Base-by-base conservation (phyloP, 23 tunicate species). In the Styela clava region DNA sequence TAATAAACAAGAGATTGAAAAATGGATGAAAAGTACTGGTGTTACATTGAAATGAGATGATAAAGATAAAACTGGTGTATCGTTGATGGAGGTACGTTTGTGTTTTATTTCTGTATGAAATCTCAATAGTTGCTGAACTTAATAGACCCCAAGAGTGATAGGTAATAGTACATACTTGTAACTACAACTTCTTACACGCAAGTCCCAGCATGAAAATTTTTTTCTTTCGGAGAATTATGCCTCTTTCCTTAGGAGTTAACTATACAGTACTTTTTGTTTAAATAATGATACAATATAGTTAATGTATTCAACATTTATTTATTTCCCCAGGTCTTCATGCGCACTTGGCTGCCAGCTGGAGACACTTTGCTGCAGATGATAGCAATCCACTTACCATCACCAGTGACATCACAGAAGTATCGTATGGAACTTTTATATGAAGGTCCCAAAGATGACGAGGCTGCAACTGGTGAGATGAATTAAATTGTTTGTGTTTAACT, bases 341-440 rank as follows among this genome's bases (percentile, higher is more conserved):
- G 99, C 35, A 89, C 87, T 28, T 95, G 99, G 99, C 86, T 95
- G 25, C 99, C 99, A 65, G 99, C 99, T 83, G 99, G 99, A 5
- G 99, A 95, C 5, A 95, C 99, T 34, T 74, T 95, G 32, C 96
- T 95, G 24, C 95, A 95, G 85, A 95, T 95, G 99, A 95, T 95
- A 82, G 86, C 99, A 67, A 95, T 95, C 78, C 99, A 95, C 34
- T 85, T 95, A 24, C 99, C 99, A 67, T 95, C 99, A 16, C 99
- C 99, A 23, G 91, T 95, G 16, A 89, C 88, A 32, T 87, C 99
- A 2, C 99, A 95, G 86, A 89, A 85, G 52, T 95, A 95, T 69
- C 69, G 98, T 63, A 86, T 91, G 35, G 99, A 95, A 82, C 52
- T 95, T 81, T 63, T 95, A 37, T 95, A 94, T 67, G 94, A 94